These are phyloP conservation scores for Indri indri DNA, from an alignment of 2,113 vertebrate genomes.

Conservation along the genomic window DNA sequence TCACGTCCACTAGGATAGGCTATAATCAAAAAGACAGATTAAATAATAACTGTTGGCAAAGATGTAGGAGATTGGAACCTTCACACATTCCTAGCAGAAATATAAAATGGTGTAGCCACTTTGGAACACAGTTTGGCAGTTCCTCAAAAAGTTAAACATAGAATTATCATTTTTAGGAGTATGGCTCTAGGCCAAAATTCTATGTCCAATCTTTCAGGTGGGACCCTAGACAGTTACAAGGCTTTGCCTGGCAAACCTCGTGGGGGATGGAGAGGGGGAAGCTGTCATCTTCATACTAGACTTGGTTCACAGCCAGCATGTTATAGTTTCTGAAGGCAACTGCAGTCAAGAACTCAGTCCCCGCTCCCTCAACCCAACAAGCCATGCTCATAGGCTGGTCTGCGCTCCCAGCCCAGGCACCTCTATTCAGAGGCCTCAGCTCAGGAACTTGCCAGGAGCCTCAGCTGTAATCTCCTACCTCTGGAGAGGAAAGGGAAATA, in stretches of 20 bases:
- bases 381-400: not conserved
- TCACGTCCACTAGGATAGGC: too few relatives aligned
- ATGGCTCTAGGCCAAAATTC: not conserved
- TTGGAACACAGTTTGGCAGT: not conserved
- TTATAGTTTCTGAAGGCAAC: not conserved
- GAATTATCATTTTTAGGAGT: not conserved
- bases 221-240: not conserved
- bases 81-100: not conserved
- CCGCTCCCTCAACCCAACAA: not conserved
- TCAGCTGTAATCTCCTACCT: not conserved
- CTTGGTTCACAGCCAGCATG: too few relatives aligned
- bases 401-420: not conserved
- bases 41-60: not conserved
- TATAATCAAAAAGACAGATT: not conserved
- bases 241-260: not conserved
- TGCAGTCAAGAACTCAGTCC: not conserved
- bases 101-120: not conserved
- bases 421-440: not conserved
- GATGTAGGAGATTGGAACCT: not conserved
- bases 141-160: not conserved
- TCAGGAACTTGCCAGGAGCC: not conserved
- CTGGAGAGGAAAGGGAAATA: not conserved
- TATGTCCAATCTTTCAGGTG: not conserved
- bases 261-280: too few relatives aligned
- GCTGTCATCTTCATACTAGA: not conserved